These are phyloP conservation scores for Lamellibrachia satsuma DNA, from an alignment of 2,888 invertebrate genomes.

Conservation along the genomic window DNA sequence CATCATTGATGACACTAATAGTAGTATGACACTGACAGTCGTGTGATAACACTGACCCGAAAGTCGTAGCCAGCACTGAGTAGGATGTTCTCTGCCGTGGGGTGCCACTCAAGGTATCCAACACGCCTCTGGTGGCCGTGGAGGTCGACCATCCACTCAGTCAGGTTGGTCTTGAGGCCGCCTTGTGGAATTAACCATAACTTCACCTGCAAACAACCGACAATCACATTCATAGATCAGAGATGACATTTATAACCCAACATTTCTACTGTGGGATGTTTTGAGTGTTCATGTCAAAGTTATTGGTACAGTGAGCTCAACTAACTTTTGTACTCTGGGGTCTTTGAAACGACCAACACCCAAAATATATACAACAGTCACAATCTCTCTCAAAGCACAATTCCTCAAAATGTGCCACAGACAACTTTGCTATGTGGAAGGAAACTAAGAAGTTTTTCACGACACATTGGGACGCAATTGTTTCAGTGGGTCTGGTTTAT, in stretches of 20 bases:
- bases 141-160: slow-evolving; percentile 92
- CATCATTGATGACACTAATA: neutral
- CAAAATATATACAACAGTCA: neutral
- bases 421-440: neutral
- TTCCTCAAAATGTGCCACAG: neutral
- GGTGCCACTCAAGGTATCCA: slow-evolving; percentile 94
- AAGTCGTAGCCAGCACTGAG: slow-evolving; percentile 80
- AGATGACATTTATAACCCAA: neutral
- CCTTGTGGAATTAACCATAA: slow-evolving; percentile 96
- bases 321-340: neutral
- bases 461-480: no score
- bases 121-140: slow-evolving; percentile 92
- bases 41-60: slow-evolving; percentile 59
- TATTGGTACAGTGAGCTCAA: neutral
- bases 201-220: slow-evolving; percentile 71
- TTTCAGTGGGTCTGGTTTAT: no score
- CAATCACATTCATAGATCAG: neutral
- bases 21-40: neutral
- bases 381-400: neutral
- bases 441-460: neutral
- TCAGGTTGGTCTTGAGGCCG: slow-evolving; percentile 83
- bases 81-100: slow-evolving; percentile 92
- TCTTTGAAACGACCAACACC: neutral
- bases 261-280: neutral
- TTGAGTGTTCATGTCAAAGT: neutral